Evolutionary conservation across 2,113 vertebrate genomes (phyloP).

Genomic region (Scartelaos histophorus): DNA sequence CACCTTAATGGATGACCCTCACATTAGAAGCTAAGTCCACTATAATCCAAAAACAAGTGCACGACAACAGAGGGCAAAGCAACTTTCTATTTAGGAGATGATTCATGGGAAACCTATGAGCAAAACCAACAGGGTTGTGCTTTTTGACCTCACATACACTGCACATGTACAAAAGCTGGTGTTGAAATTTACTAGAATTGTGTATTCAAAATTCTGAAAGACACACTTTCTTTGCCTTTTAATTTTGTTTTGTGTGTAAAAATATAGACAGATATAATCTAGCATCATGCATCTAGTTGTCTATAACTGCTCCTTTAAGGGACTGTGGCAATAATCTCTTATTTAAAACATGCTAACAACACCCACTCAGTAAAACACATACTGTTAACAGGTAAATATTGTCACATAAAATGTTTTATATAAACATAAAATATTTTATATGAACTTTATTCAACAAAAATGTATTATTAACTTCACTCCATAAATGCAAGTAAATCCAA

Average conservation of each 20-base stretch:
- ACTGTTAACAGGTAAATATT: neutral
- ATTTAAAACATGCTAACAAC: neutral
- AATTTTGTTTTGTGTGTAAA: neutral
- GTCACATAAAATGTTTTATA: neutral
- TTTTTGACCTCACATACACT: neutral
- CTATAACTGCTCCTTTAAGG: neutral
- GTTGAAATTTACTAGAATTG: neutral
- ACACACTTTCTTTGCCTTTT: neutral
- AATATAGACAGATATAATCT: neutral
- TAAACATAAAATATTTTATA: too few relatives aligned
- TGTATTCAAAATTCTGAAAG: neutral
- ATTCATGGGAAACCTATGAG: slow-evolving; percentile 30
- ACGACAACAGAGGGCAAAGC: slow-evolving; percentile 42
- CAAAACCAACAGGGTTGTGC: neutral
- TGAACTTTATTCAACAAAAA: too few relatives aligned
- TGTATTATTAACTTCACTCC: neutral
- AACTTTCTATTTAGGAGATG: slow-evolving; percentile 24
- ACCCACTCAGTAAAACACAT: neutral
- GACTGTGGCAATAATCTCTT: neutral
- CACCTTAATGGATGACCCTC: slow-evolving; percentile 70
- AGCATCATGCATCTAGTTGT: too few relatives aligned
- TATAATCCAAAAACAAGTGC: slow-evolving; percentile 45
- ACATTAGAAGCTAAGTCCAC: slow-evolving; percentile 52
- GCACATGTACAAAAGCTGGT: neutral
- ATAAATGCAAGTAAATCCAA: neutral